These are phyloP conservation scores for Cyanistes caeruleus DNA, from an alignment of 2,113 vertebrate species.

Conservation along the genomic window DNA sequence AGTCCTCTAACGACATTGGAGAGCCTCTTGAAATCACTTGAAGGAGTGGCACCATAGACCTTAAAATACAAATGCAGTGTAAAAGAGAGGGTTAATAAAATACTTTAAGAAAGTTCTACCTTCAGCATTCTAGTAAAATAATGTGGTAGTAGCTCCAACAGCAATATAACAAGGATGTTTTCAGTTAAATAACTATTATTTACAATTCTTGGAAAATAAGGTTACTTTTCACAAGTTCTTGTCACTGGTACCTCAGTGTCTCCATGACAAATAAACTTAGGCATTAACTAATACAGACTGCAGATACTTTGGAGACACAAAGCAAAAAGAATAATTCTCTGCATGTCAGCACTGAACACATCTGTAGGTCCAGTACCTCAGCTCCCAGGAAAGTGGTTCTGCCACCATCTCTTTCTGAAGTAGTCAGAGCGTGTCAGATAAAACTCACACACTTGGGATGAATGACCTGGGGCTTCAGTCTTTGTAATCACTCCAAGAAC, in stretches of 20 bases:
- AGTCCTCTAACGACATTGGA: conserved; percentile 94
- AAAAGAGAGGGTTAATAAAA: not conserved
- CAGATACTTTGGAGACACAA: not conserved
- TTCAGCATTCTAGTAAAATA: not conserved
- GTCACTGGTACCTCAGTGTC: not conserved
- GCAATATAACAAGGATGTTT: not conserved
- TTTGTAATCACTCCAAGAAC: not conserved
- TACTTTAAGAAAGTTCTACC: not conserved
- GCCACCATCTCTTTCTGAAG: not conserved
- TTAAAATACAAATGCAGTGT: conserved; percentile 41
- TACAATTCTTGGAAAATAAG: not conserved
- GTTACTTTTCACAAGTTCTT: not conserved
- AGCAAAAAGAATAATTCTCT: not conserved
- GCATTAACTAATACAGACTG: not conserved
- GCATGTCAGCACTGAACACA: not conserved
- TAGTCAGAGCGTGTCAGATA: not conserved
- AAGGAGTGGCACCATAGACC: conserved; percentile 92
- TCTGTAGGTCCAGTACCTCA: not conserved
- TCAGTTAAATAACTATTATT: not conserved
- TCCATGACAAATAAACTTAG: not conserved
- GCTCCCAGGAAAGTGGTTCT: not conserved
- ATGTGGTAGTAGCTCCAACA: not conserved
- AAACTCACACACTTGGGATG: not conserved
- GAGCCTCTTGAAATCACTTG: conserved; percentile 96
- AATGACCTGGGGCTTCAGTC: not conserved